Evolutionary conservation across 2,888 invertebrate species (phyloP).

Genomic region (Epiblema foenella): DNA sequence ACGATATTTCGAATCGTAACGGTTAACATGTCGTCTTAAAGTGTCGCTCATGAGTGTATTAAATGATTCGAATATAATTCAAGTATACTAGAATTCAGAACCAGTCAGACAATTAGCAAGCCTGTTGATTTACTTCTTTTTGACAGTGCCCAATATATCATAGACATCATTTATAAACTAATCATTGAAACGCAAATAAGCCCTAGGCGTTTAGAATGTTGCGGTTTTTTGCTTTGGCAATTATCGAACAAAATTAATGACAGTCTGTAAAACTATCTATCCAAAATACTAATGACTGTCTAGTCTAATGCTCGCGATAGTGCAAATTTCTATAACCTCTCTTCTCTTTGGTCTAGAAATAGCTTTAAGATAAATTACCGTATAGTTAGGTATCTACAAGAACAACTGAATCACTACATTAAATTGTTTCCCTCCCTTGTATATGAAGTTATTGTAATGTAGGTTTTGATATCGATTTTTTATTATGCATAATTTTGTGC

Average conservation of each 20-base stretch:
- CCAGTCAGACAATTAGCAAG: background rate
- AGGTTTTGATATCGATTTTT: background rate
- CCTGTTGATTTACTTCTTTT: constrained; percentile 25
- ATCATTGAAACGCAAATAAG: constrained; percentile 36
- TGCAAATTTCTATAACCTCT: background rate
- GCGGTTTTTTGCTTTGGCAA: constrained; percentile 35
- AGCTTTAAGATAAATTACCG: constrained; percentile 9
- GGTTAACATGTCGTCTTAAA: constrained; percentile 15
- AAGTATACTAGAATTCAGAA: background rate
- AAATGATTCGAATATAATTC: constrained; percentile 1
- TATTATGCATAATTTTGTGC: no score
- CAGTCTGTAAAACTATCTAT: constrained; percentile 20
- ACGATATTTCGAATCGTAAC: constrained; percentile 17
- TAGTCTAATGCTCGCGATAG: constrained; percentile 1
- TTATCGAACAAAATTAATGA: constrained; percentile 34
- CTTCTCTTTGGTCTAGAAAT: background rate
- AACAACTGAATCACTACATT: background rate
- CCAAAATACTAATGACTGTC: constrained; percentile 32
- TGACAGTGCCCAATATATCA: constrained; percentile 29
- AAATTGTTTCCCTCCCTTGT: no score
- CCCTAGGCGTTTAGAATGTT: constrained; percentile 37
- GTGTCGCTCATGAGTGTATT: constrained; percentile 6
- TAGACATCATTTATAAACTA: constrained; percentile 31
- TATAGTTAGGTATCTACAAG: background rate
- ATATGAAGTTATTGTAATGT: no score